Conservation (phyloP, 2,888 invertebrate species). For the Drosophila pullipes region DNA sequence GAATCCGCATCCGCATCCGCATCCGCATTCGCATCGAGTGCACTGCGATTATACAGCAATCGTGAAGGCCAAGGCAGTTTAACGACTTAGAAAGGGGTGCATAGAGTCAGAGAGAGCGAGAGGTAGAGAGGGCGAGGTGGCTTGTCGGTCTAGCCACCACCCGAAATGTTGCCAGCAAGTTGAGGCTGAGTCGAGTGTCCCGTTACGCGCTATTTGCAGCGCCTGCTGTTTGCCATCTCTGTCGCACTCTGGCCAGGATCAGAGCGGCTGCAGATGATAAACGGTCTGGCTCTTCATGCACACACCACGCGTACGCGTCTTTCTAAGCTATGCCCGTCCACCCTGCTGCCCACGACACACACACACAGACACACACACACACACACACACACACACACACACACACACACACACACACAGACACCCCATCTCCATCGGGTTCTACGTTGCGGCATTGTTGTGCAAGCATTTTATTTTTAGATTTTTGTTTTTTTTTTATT, state of each 20-base stretch:
- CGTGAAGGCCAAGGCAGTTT: slow-evolving; percentile 17
- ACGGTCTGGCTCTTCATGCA: slow-evolving; percentile 29
- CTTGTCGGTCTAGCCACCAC: slow-evolving; percentile 21
- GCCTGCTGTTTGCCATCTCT: slow-evolving; percentile 17
- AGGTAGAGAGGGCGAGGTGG: background rate
- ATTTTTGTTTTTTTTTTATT: background rate
- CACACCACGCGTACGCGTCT: background rate
- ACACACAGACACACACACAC: background rate
- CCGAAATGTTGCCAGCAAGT: background rate
- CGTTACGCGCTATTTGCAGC: slow-evolving; percentile 42
- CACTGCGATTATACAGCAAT: slow-evolving; percentile 19
- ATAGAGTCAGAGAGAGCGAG: background rate
- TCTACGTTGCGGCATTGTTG: slow-evolving; percentile 36
- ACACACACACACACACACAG: too few relatives aligned
- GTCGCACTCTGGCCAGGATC: slow-evolving; percentile 54
- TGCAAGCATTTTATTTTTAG: slow-evolving; percentile 24
- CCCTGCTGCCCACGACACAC: slow-evolving; percentile 3
- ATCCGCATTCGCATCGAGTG: slow-evolving; percentile 8
- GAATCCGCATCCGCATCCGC: background rate
- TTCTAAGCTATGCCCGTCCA: background rate
- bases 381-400: background rate
- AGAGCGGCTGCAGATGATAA: slow-evolving; percentile 60
- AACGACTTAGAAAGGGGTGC: slow-evolving; percentile 9
- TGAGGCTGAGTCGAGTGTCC: slow-evolving; percentile 36
- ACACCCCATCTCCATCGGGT: background rate